These are phyloP conservation scores for Microctenopoma steveboyesi DNA, from an alignment of 2,797 vertebrate species.

Conservation along the genomic window DNA sequence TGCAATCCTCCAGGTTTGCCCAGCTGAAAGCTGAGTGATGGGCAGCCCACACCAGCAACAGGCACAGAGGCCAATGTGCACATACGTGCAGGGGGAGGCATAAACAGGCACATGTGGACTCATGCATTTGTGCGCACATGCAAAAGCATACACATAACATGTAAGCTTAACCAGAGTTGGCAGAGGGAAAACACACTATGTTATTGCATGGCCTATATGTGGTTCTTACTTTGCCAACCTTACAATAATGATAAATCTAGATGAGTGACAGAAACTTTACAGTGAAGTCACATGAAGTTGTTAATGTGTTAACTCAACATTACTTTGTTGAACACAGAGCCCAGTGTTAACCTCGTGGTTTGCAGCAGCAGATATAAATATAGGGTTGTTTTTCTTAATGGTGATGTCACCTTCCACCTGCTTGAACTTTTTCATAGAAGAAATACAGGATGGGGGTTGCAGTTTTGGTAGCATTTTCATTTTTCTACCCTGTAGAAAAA, in stretches of 20 bases:
- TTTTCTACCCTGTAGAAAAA: conserved; percentile 14
- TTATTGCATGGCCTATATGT: conserved; percentile 51
- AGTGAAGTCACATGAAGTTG: conserved; percentile 40
- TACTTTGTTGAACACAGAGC: conserved; percentile 34
- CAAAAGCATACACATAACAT: conserved; percentile 28
- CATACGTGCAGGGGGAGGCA: conserved; percentile 6
- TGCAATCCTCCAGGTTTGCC: conserved; percentile 68
- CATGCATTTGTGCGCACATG: conserved; percentile 7
- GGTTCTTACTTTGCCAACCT: conserved; percentile 27
- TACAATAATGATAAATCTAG: conserved; percentile 36
- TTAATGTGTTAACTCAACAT: conserved; percentile 37
- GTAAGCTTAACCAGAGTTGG: conserved; percentile 49
- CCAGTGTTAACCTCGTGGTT: conserved; percentile 32
- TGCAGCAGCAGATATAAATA: conserved; percentile 23
- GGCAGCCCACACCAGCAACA: conserved; percentile 41
- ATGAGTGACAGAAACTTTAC: conserved; percentile 53
- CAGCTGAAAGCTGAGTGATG: conserved; percentile 65
- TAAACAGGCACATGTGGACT: conserved; percentile 31
- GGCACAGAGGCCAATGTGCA: conserved; percentile 44
- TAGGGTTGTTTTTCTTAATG: conserved; percentile 2
- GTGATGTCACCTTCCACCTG: conserved; percentile 33
- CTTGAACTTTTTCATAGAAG: conserved; percentile 20
- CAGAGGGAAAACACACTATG: conserved; percentile 57
- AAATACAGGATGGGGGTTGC: background rate
- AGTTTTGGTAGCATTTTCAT: background rate